phyloP scores from a whole-genome alignment of 1,140 invertebrate genomes.

The Leptinotarsa undecemlineata region DNA sequence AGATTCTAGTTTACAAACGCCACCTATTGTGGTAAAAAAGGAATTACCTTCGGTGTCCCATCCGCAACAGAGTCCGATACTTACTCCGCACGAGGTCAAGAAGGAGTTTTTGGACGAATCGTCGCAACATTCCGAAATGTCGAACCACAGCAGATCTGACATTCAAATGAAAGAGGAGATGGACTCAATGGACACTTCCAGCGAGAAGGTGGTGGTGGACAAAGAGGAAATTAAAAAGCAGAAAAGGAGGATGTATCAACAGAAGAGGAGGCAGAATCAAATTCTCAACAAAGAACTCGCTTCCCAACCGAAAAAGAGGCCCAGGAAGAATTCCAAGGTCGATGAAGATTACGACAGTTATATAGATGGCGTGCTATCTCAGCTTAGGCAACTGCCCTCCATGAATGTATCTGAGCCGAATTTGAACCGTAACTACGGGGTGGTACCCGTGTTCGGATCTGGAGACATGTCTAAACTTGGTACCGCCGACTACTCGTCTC shows the following conservation, averaged over 20 bases:
- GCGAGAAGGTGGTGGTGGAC: conserved; percentile 45
- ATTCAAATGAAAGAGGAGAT: conserved; percentile 63
- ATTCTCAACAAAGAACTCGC: conserved; percentile 54
- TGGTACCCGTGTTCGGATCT: conserved; percentile 79
- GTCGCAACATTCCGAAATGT: conserved; percentile 64
- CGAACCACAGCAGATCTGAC: conserved; percentile 63
- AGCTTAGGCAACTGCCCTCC: conserved; percentile 79
- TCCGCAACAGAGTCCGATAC: conserved; percentile 44
- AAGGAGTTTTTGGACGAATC: conserved; percentile 65
- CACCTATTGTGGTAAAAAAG: conserved; percentile 50
- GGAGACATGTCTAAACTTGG: conserved; percentile 77
- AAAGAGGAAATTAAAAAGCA: conserved; percentile 73
- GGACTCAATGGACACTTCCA: conserved; percentile 48
- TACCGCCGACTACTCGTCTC: conserved; percentile 69
- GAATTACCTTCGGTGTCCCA: conserved; percentile 32
- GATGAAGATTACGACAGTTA: conserved; percentile 92
- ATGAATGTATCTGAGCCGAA: conserved; percentile 88
- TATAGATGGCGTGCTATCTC: conserved; percentile 83
- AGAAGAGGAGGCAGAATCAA: conserved; percentile 73
- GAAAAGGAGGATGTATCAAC: conserved; percentile 81
- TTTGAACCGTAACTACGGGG: conserved; percentile 78
- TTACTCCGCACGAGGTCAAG: conserved; percentile 62
- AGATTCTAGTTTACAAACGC: conserved; percentile 53
- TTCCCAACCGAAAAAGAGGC: conserved; percentile 74
- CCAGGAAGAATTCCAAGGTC: conserved; percentile 79